Evolutionary conservation across 1,140 invertebrate species (phyloP), one percentile per base, ranked within the genome.

Genomic region (Zophobas morio): DNA sequence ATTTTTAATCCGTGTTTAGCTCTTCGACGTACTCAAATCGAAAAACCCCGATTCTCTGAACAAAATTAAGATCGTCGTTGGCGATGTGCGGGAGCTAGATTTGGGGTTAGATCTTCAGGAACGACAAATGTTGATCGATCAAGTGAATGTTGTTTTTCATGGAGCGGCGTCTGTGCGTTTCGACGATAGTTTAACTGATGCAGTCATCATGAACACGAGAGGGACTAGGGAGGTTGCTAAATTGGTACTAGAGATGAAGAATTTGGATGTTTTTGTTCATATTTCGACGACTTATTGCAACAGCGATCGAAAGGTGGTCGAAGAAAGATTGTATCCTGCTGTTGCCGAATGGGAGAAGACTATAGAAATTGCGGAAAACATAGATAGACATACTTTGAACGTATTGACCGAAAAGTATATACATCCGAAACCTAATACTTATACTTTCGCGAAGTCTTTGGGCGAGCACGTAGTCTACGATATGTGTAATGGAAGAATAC

Each of bases 111-210:
- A 71, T 8, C 37, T 56, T 3, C 84, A 89, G 57, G 91, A 92
- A 57, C 88, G 90, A 77, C 82, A 88, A 76, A 77, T 90, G 0
- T 84, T 98, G 0, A 87, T 88, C 1, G 89, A 93, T 1, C 90
- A 92, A 82, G 93, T 98, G 0, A 92, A 93, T 1, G 88, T 99
- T 6, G 91, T 99, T 2, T 98, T 97, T 86, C 97, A 99, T 84
- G 94, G 94, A 0, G 98, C 98, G 0, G 98, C 98, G 0, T 98
- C 95, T 74, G 94, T 99, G 0, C 92, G 93, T 82, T 96, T 96
- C 85, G 93, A 96, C 82, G 95, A 96, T 83, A 86, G 88, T 8
- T 85, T 96, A 0, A 92, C 89, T 85, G 78, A 88, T 2, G 89
- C 91, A 0, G 84, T 91, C 34, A 85, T 90, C 0, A 83, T 88